A percentile compares a stretch with the other conserved stretches of the same genome.
phyloP scores from a whole-genome alignment of 2,888 invertebrate species.

The Xestobium rufovillosum region DNA sequence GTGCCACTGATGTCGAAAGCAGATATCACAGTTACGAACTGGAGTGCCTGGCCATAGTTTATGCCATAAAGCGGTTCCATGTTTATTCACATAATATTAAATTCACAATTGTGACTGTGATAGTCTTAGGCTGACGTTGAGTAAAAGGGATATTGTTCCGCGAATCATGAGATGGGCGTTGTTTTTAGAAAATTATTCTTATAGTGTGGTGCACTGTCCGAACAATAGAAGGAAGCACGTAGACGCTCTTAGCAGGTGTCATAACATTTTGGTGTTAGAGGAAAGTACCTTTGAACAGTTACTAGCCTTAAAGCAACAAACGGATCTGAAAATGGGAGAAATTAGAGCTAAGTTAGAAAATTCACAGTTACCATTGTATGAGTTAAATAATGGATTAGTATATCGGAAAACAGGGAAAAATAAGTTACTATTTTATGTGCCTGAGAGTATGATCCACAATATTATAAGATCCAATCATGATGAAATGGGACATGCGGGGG shows the following conservation, averaged over 20 bases:
- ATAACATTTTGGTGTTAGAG: constrained; percentile 16
- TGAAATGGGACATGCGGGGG: constrained; percentile 28
- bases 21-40: constrained; percentile 32
- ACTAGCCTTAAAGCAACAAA: constrained; percentile 14
- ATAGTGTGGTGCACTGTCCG: constrained; percentile 23
- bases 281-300: constrained; percentile 17
- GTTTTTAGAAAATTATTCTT: constrained; percentile 23
- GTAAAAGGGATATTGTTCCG: constrained; percentile 28
- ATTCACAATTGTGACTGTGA: constrained; percentile 28
- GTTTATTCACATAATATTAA: constrained; percentile 26
- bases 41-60: constrained; percentile 27
- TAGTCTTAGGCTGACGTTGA: constrained; percentile 23
- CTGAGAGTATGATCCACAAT: constrained; percentile 17
- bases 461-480: constrained; percentile 27
- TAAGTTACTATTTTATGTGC: constrained; percentile 14
- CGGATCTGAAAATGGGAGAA: constrained; percentile 18
- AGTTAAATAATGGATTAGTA: constrained; percentile 11
- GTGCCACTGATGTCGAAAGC: constrained; percentile 26
- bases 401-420: constrained; percentile 10
- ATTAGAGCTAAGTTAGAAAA: constrained; percentile 18
- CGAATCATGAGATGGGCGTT: constrained; percentile 27
- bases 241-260: constrained; percentile 24
- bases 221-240: constrained; percentile 26
- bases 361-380: constrained; percentile 9
- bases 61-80: constrained; percentile 26